These are phyloP conservation scores for Coracias cyanogaster DNA, from an alignment of 2,797 vertebrate genomes.

Conservation along the genomic window DNA sequence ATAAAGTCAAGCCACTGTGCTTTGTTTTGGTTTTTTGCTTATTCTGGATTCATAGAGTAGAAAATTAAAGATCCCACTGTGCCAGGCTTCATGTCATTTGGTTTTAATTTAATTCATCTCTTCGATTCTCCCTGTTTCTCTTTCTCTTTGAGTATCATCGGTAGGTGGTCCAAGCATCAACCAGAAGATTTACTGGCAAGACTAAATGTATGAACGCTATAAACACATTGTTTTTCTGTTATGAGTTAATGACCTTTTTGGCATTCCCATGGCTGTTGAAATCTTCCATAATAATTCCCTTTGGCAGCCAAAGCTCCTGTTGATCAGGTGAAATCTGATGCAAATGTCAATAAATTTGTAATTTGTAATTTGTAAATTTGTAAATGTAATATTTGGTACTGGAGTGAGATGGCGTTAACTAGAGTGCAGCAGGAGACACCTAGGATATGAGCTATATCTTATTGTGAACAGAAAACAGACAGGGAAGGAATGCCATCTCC, in stretches of 20 bases:
- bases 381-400: conserved; percentile 69
- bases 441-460: neutral
- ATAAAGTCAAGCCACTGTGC: conserved; percentile 48
- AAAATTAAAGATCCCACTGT: conserved; percentile 61
- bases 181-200: conserved; percentile 76
- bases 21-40: conserved; percentile 49
- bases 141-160: conserved; percentile 38
- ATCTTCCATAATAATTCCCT: conserved; percentile 76
- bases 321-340: conserved; percentile 77
- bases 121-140: conserved; percentile 33
- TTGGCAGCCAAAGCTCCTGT: conserved; percentile 73
- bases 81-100: conserved; percentile 61
- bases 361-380: conserved; percentile 76
- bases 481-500: neutral
- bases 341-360: conserved; percentile 80
- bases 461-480: neutral
- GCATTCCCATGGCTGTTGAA: conserved; percentile 74
- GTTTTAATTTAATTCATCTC: conserved; percentile 72
- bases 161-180: conserved; percentile 74
- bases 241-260: conserved; percentile 80
- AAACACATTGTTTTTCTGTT: conserved; percentile 74
- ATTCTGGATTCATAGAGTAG: conserved; percentile 59
- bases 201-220: conserved; percentile 67
- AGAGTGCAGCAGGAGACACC: conserved; percentile 49
- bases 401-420: conserved; percentile 48